Base-by-base conservation (phyloP, 2,888 invertebrate genomes). In the Phragmatobia fuliginosa region DNA sequence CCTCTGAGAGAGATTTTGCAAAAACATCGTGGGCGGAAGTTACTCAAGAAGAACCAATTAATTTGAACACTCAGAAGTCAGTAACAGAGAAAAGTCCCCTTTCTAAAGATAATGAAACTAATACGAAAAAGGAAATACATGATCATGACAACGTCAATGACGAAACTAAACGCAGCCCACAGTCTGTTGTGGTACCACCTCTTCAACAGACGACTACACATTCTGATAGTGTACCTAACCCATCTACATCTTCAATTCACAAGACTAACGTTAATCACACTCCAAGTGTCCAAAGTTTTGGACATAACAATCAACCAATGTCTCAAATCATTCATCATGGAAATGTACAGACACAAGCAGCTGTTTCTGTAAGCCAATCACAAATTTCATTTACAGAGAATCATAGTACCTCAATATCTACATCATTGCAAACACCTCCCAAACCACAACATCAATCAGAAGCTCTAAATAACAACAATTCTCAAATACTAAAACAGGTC, bases 1-100 rank as follows among this genome's bases (percentile, higher is more conserved):
- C 95, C 7, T 81, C 87, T 66, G 95, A 95, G 85, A 96, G 90
- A 87, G 93, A 94, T 83, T 91, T 89, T 74, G 87, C 89, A 21
- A 92, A 89, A 86, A 85, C 94, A 56, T 94, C 95, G 1, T 95
- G 95, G 95, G 95, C 95, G 45, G 95, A 96, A 74, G 90, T 87
- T 33, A 81, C 94, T 45, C 94, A 92, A 79, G 95, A 95, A 65
- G 94, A 94, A 68, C 79, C 88, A 69, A 83, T 68, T 67, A 86
- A 77, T 70, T 83, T 80, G 49, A 79, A 71, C 64, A 74, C 80
- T 73, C 73, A 83, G 2, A 90, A 90, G 75, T 68, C 84, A 16
- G 62, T 86, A 52, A 33, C 76, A 66, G 92, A 93, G 72, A 91
- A 89, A 83, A 74, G 83, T 62, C 58, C 75, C 41, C 58, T 82